Percentiles rank a stretch among this genome's conserved stretches.
These are phyloP conservation scores for Notechis scutatus DNA, from an alignment of 2,113 vertebrate genomes.

Conservation along the genomic window DNA sequence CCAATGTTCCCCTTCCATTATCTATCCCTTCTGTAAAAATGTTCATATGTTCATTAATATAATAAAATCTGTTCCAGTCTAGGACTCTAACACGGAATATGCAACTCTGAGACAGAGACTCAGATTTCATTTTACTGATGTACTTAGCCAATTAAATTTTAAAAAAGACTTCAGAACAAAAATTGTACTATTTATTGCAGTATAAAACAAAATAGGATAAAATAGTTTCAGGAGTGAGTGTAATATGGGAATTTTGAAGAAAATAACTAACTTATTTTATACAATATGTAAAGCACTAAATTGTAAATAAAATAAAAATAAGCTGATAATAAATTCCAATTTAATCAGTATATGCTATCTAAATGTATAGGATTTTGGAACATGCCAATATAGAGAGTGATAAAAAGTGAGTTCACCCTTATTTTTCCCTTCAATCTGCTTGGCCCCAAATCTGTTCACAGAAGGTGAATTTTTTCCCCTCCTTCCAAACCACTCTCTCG, in stretches of 20 bases:
- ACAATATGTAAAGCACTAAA: neutral
- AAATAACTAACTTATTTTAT: neutral
- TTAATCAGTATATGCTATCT: neutral
- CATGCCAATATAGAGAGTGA: neutral
- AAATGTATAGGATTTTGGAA: neutral
- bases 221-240: neutral
- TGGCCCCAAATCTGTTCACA: neutral
- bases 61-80: neutral
- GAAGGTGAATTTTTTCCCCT: neutral
- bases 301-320: neutral
- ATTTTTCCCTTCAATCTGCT: neutral
- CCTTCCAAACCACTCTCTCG: neutral
- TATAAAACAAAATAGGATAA: neutral
- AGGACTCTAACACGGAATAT: neutral
- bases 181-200: neutral
- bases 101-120: neutral
- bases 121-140: conserved; percentile 3
- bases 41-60: neutral
- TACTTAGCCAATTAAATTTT: neutral
- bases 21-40: neutral
- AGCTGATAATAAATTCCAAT: neutral
- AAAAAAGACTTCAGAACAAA: neutral
- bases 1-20: conserved; percentile 6
- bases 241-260: neutral
- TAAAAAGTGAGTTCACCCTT: neutral